A percentile compares a stretch with the other conserved stretches of the same genome.
Conservation (phyloP, 2,113 vertebrate species). For the Pao palembangensis region DNA sequence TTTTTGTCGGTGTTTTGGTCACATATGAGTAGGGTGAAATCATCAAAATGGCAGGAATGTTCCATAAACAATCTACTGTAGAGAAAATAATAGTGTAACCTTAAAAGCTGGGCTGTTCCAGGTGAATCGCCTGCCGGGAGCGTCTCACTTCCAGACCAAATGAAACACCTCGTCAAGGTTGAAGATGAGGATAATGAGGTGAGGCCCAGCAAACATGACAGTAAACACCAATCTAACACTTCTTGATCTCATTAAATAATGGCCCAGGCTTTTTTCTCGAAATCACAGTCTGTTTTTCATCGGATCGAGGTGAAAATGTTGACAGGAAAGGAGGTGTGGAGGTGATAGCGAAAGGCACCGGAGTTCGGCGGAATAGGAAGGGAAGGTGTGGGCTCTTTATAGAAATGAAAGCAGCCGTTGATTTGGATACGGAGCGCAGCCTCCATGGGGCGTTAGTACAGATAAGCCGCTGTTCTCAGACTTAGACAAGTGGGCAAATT, state of each 20-base stretch:
- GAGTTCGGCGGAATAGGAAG: constrained; percentile 27
- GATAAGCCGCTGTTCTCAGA: constrained; percentile 64
- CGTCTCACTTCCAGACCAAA: constrained; percentile 5
- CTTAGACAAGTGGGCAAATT: constrained; percentile 70
- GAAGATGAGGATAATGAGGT: constrained; percentile 18
- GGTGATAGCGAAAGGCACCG: constrained; percentile 11
- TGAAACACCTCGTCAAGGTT: constrained; percentile 19
- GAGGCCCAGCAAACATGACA: constrained; percentile 30
- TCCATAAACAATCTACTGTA: not conserved
- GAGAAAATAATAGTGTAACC: too few species aligned
- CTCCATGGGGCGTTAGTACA: constrained; percentile 52
- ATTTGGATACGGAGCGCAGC: constrained; percentile 60
- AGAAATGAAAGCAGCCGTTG: constrained; percentile 11
- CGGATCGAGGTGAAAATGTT: constrained; percentile 12
- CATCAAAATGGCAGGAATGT: not conserved
- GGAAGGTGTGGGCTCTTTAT: constrained; percentile 14
- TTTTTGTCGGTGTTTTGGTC: too few species aligned
- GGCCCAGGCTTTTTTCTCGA: constrained; percentile 16
- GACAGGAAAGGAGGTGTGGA: constrained; percentile 29
- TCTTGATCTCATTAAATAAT: constrained; percentile 62
- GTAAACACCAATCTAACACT: constrained; percentile 49
- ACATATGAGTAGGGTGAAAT: constrained; percentile 30
- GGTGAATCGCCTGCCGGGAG: too few species aligned
- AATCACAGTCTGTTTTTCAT: not conserved
- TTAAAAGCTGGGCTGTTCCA: too few species aligned